These are phyloP conservation scores for Dendrolimus pini DNA, from an alignment of 2,888 invertebrate species.

Conservation along the genomic window DNA sequence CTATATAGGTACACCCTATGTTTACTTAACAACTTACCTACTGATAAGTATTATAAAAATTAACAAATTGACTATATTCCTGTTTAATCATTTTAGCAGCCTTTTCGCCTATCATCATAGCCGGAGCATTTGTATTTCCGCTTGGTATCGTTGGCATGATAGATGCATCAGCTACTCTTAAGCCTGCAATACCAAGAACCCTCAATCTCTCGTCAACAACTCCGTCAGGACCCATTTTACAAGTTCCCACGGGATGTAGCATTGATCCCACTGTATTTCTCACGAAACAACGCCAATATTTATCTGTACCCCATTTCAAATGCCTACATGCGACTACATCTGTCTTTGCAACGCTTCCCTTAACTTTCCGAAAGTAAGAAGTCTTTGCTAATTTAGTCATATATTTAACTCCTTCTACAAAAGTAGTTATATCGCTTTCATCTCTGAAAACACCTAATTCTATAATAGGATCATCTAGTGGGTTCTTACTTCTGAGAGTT, in stretches of 20 bases:
- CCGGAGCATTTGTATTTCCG: conserved; percentile 56
- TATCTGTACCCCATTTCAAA: conserved; percentile 65
- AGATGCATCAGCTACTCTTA: conserved; percentile 57
- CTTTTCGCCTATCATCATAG: conserved; percentile 65
- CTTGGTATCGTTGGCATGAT: conserved; percentile 54
- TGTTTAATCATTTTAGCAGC: conserved; percentile 59
- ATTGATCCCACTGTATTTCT: conserved; percentile 74
- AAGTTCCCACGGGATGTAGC: conserved; percentile 76
- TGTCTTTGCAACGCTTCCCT: conserved; percentile 31
- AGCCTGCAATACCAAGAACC: conserved; percentile 39
- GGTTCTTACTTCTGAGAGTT: conserved; percentile 39
- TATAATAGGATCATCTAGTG: conserved; percentile 46
- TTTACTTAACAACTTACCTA: too few species aligned
- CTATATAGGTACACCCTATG: too few species aligned
- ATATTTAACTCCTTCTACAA: conserved; percentile 41
- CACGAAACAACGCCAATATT: conserved; percentile 80
- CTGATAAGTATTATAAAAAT: too few species aligned
- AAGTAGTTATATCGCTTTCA: conserved; percentile 30
- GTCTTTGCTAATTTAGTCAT: conserved; percentile 38
- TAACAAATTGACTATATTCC: conserved; percentile 20
- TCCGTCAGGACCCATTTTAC: conserved; percentile 49
- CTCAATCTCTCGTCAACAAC: conserved; percentile 51
- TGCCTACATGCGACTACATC: conserved; percentile 71
- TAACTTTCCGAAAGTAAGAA: conserved; percentile 35
- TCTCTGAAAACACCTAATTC: conserved; percentile 45